These are phyloP conservation scores for Baccha elongata DNA, from an alignment of 2,888 invertebrate species.

Conservation along the genomic window DNA sequence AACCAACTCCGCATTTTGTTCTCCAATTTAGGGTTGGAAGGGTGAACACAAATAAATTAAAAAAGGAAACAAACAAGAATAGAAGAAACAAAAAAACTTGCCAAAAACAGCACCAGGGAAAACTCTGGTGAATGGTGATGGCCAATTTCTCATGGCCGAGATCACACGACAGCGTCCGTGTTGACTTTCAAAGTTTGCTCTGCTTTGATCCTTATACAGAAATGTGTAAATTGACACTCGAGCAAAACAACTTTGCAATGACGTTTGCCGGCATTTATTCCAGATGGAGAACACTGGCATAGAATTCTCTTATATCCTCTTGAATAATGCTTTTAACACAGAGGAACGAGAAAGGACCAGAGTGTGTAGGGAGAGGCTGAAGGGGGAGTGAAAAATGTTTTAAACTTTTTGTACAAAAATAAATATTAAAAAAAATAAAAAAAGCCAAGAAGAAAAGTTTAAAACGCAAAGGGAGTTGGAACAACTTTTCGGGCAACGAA, in stretches of 20 bases:
- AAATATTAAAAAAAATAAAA: slow-evolving; percentile 14
- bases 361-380: neutral
- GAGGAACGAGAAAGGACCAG: neutral
- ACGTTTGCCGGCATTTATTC: slow-evolving; percentile 59
- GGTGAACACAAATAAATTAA: neutral
- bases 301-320: slow-evolving; percentile 25
- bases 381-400: slow-evolving; percentile 44
- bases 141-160: slow-evolving; percentile 68
- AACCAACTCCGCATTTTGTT: neutral
- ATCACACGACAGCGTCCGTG: slow-evolving; percentile 65
- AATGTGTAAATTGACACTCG: slow-evolving; percentile 70
- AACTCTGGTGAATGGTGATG: slow-evolving; percentile 57
- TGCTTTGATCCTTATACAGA: slow-evolving; percentile 63
- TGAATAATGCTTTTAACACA: neutral
- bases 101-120: slow-evolving; percentile 52
- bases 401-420: slow-evolving; percentile 37
- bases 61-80: slow-evolving; percentile 4
- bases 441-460: slow-evolving; percentile 45
- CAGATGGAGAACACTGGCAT: slow-evolving; percentile 60
- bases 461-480: slow-evolving; percentile 54
- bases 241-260: slow-evolving; percentile 61
- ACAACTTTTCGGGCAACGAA: slow-evolving; percentile 54
- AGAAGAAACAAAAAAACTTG: slow-evolving; percentile 26
- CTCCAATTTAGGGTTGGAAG: neutral
- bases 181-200: slow-evolving; percentile 71